Conservation (phyloP, 2,888 invertebrate genomes). For the Hypena proboscidalis region DNA sequence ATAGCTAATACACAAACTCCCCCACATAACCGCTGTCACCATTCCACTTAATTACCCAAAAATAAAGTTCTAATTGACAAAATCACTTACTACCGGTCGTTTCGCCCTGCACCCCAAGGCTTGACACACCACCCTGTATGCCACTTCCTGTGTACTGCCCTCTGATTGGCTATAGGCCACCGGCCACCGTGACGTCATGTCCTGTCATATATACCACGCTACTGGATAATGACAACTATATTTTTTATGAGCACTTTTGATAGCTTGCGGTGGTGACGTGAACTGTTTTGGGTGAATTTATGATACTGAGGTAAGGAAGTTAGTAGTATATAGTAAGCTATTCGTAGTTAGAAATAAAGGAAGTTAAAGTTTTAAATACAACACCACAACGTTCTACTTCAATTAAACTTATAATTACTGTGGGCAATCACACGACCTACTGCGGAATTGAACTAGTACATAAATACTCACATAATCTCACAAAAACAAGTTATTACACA, state of each 20-base stretch:
- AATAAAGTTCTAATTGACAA: constrained; percentile 40
- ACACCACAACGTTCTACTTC: no score
- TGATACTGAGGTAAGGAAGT: neutral
- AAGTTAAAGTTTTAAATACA: no score
- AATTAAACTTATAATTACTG: no score
- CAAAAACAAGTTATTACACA: no score
- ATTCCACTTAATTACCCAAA: constrained; percentile 36
- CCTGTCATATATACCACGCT: constrained; percentile 33
- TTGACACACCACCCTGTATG: constrained; percentile 43
- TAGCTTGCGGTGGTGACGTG: constrained; percentile 1
- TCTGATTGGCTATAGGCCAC: constrained; percentile 44
- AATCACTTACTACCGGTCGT: constrained; percentile 42
- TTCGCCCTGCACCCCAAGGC: constrained; percentile 30
- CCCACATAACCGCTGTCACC: constrained; percentile 6
- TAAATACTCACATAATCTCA: no score
- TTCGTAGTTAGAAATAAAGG: no score
- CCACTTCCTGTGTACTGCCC: constrained; percentile 38
- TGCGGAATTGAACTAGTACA: no score
- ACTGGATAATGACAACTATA: constrained; percentile 27
- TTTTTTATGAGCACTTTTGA: constrained; percentile 24
- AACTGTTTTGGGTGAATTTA: neutral
- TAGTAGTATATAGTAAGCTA: no score
- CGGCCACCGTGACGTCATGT: constrained; percentile 33
- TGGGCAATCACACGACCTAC: no score
- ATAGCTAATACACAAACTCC: neutral